These are phyloP conservation scores for Propsilocerus akamusi DNA, from an alignment of 1,140 invertebrate genomes.

Conservation along the genomic window DNA sequence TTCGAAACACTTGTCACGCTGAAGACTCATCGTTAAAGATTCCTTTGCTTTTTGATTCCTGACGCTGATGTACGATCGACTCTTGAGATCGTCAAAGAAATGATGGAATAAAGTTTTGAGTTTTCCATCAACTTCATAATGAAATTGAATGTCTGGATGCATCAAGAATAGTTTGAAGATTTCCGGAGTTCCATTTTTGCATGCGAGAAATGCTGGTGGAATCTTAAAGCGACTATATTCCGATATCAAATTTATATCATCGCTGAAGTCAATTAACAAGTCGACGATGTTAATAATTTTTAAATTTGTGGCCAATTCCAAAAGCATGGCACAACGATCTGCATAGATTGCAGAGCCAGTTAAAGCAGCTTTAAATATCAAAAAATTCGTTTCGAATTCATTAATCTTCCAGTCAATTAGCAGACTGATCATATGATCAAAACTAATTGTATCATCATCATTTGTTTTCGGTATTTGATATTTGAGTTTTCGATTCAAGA, in stretches of 20 bases:
- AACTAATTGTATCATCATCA: neutral
- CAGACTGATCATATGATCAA: neutral
- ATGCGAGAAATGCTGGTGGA: neutral
- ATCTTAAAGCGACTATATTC: neutral
- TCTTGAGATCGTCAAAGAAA: neutral
- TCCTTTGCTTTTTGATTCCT: neutral
- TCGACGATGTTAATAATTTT: neutral
- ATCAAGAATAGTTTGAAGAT: neutral
- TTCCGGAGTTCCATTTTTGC: neutral
- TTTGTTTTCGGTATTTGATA: neutral
- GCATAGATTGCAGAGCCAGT: neutral
- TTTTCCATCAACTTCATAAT: neutral
- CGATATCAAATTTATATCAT: neutral
- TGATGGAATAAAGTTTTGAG: neutral
- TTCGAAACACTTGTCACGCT: neutral
- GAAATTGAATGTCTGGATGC: neutral
- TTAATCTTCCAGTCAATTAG: neutral
- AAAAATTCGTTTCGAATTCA: slow-evolving; percentile 1
- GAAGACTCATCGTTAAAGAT: neutral
- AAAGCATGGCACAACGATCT: neutral
- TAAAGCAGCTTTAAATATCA: neutral
- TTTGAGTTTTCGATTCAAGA: slow-evolving; percentile 3
- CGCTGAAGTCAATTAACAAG: neutral
- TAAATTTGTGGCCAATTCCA: neutral
- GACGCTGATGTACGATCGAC: neutral